Percentiles rank a stretch among this genome's conserved stretches.
Conservation (phyloP, 2,113 vertebrate genomes). For the Siniperca chuatsi region DNA sequence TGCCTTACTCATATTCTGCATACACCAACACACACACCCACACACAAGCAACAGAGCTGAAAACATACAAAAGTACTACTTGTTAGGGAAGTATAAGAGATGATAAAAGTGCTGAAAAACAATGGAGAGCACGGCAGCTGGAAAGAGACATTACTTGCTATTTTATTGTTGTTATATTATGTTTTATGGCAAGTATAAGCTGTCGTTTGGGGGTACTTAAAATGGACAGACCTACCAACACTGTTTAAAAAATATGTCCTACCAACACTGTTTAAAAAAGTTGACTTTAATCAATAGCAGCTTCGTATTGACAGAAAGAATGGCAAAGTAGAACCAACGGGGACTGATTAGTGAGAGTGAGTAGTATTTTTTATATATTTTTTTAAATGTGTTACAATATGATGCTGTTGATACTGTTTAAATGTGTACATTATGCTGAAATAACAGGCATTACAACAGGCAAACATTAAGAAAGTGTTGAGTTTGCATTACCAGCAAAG, state of each 20-base stretch:
- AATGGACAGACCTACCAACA: neutral
- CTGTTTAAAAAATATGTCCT: neutral
- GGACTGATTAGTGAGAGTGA: neutral
- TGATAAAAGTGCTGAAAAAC: conserved; percentile 5
- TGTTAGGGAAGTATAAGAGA: neutral
- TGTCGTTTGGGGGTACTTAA: neutral
- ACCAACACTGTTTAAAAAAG: neutral
- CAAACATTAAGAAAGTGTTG: neutral
- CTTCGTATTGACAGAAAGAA: neutral
- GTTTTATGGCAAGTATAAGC: neutral
- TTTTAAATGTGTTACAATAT: neutral
- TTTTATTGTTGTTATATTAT: neutral
- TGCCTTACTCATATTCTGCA: neutral
- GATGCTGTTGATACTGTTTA: neutral
- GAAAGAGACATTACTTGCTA: neutral
- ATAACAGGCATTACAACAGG: neutral
- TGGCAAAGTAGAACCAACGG: neutral
- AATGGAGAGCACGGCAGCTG: neutral
- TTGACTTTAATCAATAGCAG: neutral
- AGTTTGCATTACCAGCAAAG: neutral
- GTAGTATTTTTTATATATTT: no score
- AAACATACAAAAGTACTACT: neutral
- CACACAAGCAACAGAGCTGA: neutral
- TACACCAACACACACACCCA: neutral
- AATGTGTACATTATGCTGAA: neutral